phyloP scores from a whole-genome alignment of 2,888 invertebrate genomes.

The Heliconius sara region DNA sequence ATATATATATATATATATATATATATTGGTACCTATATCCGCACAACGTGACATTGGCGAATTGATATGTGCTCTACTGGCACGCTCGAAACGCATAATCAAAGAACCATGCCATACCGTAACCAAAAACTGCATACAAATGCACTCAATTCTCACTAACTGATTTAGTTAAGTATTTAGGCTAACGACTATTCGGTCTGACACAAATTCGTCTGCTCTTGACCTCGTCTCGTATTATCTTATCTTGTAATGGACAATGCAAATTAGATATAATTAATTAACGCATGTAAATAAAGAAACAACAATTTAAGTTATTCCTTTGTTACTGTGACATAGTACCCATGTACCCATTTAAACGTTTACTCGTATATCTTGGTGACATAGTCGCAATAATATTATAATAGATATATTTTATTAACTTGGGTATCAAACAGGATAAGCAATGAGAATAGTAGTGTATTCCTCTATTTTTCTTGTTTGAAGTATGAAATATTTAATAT shows the following conservation, averaged over 20 bases:
- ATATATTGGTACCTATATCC: background rate
- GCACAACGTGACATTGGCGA: too few relatives aligned
- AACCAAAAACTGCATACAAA: background rate
- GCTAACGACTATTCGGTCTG: slow-evolving; percentile 2
- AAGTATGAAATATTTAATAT: background rate
- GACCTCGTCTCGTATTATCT: slow-evolving; percentile 11
- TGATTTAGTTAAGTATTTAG: slow-evolving; percentile 4
- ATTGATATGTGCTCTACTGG: too few relatives aligned
- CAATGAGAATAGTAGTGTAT: too few relatives aligned
- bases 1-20: background rate
- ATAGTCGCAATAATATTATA: too few relatives aligned
- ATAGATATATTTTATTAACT: too few relatives aligned
- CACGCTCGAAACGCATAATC: too few relatives aligned
- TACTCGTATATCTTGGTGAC: too few relatives aligned
- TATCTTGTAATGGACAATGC: background rate
- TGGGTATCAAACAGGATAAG: too few relatives aligned
- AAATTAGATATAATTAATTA: slow-evolving; percentile 10
- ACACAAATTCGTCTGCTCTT: slow-evolving; percentile 7
- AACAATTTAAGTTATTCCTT: background rate
- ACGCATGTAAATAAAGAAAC: background rate
- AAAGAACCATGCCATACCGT: too few relatives aligned
- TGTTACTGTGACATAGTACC: background rate
- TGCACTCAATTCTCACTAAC: background rate
- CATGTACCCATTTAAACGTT: too few relatives aligned
- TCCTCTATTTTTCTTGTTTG: too few relatives aligned